These are phyloP conservation scores for Ficedula albicollis DNA, from an alignment of 2,797 vertebrate genomes.

Conservation along the genomic window DNA sequence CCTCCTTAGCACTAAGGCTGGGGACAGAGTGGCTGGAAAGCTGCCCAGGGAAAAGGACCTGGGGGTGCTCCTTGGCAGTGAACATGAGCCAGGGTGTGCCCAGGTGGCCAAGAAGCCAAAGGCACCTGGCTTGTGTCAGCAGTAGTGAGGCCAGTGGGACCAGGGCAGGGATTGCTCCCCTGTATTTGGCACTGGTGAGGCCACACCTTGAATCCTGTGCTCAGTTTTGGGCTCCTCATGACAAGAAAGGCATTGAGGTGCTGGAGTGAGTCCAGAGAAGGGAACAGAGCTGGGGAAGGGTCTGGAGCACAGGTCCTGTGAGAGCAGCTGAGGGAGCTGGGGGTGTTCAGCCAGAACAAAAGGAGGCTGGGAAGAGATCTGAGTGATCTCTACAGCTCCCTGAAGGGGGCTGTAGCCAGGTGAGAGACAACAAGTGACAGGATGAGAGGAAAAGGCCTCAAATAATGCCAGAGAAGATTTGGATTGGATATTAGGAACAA, in stretches of 20 bases:
- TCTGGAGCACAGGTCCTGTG: background rate
- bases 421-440: background rate
- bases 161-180: background rate
- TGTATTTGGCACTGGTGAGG: background rate
- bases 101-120: background rate
- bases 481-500: background rate
- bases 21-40: background rate
- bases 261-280: rapidly evolving
- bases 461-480: background rate
- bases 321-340: background rate
- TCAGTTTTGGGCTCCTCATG: background rate
- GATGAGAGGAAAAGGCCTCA: background rate
- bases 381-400: rapidly evolving
- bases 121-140: background rate
- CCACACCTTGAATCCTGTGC: rapidly evolving
- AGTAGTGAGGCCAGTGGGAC: background rate
- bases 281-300: background rate
- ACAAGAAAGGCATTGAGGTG: background rate
- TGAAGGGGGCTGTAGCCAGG: background rate
- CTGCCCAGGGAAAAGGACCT: background rate
- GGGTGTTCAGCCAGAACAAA: background rate
- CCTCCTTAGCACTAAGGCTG: background rate
- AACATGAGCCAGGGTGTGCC: background rate
- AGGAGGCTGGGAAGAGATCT: background rate
- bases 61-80: background rate